Evolutionary conservation across 2,113 vertebrate genomes (phyloP).

Genomic region (Scalopus aquaticus): DNA sequence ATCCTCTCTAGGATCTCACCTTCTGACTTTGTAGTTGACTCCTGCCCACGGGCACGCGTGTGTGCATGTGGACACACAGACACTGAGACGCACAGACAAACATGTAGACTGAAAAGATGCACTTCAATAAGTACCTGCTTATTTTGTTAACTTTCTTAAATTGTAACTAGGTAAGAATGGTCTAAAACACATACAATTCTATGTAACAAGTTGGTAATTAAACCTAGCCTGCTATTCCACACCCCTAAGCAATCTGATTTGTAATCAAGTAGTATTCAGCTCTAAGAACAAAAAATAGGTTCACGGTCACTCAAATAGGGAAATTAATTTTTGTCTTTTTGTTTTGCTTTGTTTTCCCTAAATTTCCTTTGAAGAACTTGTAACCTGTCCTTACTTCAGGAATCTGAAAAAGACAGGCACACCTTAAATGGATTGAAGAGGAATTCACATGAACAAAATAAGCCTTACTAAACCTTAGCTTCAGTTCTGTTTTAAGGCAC

Average conservation of each 20-base stretch:
- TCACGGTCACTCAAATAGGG: constrained; percentile 84
- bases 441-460: constrained; percentile 86
- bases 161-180: constrained; percentile 81
- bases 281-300: constrained; percentile 87
- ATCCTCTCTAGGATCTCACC: constrained; percentile 73
- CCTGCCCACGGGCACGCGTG: constrained; percentile 46
- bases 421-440: constrained; percentile 86
- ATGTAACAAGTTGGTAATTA: constrained; percentile 83
- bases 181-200: constrained; percentile 83
- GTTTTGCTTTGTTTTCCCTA: constrained; percentile 66
- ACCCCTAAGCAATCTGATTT: constrained; percentile 85
- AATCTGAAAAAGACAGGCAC: constrained; percentile 88
- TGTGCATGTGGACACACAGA: constrained; percentile 35
- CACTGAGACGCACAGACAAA: constrained; percentile 65
- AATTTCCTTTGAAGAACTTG: constrained; percentile 84
- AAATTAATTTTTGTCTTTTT: constrained; percentile 79
- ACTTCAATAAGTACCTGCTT: constrained; percentile 86
- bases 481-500: constrained; percentile 93
- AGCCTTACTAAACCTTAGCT: constrained; percentile 88
- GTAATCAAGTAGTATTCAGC: constrained; percentile 87
- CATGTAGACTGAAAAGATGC: constrained; percentile 85
- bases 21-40: constrained; percentile 77
- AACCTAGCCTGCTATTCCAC: constrained; percentile 83
- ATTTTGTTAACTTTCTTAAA: constrained; percentile 83
- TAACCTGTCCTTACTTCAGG: constrained; percentile 85